A percentile compares a stretch with the other conserved stretches of the same genome.
phyloP scores from a whole-genome alignment of 2,888 invertebrate genomes.

The Chaetoderma sp. region DNA sequence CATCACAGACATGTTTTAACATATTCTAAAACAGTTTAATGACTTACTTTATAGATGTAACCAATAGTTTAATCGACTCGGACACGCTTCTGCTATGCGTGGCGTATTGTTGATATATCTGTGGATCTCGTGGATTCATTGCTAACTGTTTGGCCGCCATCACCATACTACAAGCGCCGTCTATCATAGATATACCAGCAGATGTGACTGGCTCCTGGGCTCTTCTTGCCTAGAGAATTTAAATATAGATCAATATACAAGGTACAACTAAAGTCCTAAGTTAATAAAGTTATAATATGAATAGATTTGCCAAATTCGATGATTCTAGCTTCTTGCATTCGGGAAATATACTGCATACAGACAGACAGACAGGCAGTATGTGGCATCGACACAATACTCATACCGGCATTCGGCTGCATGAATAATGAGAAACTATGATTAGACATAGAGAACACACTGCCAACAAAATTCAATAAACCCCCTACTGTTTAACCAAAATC shows the following conservation, averaged over 20 bases:
- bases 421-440: no score
- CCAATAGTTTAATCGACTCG: conserved; percentile 94
- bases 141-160: conserved; percentile 90
- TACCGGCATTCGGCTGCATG: not conserved
- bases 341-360: no score
- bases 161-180: conserved; percentile 91
- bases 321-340: no score
- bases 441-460: no score
- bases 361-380: not conserved
- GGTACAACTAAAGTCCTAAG: not conserved
- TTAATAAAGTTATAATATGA: not conserved
- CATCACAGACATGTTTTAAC: no score
- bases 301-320: no score
- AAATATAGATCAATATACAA: not conserved
- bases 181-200: conserved; percentile 83
- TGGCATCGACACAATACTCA: not conserved
- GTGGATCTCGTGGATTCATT: conserved; percentile 88
- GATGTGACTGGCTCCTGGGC: conserved; percentile 90
- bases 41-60: conserved; percentile 84
- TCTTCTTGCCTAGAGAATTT: conserved; percentile 75
- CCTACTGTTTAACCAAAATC: no score
- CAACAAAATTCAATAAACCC: no score
- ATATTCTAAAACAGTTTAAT: no score
- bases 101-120: conserved; percentile 94
- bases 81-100: conserved; percentile 95